These are phyloP conservation scores for Atherinosoma microstoma DNA, from an alignment of 2,797 vertebrate genomes.

Conservation along the genomic window DNA sequence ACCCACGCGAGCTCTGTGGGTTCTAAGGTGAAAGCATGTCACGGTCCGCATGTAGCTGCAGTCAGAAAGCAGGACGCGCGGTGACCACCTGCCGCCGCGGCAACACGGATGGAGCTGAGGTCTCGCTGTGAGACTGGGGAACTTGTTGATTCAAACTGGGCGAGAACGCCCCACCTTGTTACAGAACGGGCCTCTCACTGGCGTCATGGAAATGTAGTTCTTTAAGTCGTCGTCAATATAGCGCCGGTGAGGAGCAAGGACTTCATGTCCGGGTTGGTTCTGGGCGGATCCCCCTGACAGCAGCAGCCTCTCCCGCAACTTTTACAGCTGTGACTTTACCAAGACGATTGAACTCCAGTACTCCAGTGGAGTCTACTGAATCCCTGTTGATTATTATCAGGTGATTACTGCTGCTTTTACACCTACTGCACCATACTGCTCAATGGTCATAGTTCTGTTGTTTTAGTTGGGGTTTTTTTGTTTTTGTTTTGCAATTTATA, in stretches of 20 bases:
- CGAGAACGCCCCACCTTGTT: conserved; percentile 68
- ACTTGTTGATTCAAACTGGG: conserved; percentile 71
- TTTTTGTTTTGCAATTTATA: no score
- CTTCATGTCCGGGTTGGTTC: conserved; percentile 67
- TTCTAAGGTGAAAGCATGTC: conserved; percentile 1
- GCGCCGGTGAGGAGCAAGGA: conserved; percentile 17
- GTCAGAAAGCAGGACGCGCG: conserved; percentile 15
- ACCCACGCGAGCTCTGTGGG: background rate
- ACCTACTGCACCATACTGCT: background rate
- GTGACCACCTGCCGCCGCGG: conserved; percentile 75
- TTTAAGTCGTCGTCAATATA: conserved; percentile 3
- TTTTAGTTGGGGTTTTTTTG: no score
- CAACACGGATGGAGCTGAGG: conserved; percentile 17
- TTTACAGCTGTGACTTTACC: conserved; percentile 25
- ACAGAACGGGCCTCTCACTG: conserved; percentile 32
- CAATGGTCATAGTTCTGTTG: no score
- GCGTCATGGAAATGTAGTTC: conserved; percentile 80
- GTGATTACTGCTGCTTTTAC: no score
- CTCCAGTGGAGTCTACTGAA: no score
- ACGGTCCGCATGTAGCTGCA: conserved; percentile 29
- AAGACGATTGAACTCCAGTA: no score
- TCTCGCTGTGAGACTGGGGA: conserved; percentile 6
- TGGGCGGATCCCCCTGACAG: conserved; percentile 28
- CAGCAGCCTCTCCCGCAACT: background rate
- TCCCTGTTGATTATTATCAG: no score